Evolutionary conservation across 2,888 invertebrate genomes (phyloP), one percentile per base, ranked within the genome.

Genomic region (Epistrophella euchroma): DNA sequence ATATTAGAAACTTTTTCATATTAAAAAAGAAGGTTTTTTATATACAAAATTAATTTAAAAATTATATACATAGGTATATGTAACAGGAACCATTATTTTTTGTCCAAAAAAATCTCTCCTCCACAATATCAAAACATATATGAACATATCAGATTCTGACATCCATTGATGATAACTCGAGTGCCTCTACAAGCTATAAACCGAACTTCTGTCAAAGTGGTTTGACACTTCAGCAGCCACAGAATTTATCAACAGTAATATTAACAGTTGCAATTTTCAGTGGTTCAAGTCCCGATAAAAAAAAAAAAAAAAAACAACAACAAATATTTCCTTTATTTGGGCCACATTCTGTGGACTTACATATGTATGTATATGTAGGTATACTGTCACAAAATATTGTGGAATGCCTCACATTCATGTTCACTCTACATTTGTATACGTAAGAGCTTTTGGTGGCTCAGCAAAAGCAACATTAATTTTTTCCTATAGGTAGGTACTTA

Each of bases 161-260:
- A 28, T 0, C 13, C 37, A 60, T 50, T 50, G 25, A 47, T 37
- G 40, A 19, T 60, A 22, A 19, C 50, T 58, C 15, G 10, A 76
- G 68, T 28, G 11, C 28, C 2, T 2, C 40, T 47, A 3, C 19
- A 13, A 62, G 40, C 74, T 40, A 55, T 25, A 35, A 52, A 52
- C 7, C 3, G n/a, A 58, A 76, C 40, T 68, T 68, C 58, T 76
- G 60, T 52, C 50, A 60, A n/a, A 70, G 70, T 50, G 74, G 74
- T 70, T 80, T 70, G 80, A 70, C 80, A 80, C 80, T 58, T 50
- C 66, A 66, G 47, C 74, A 43, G 40, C 32, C 66, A 37, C 66
- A 45, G 11, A 62, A 19, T 76, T 55, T 35, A 66, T 66, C 47
- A 32, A 28, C 28, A 45, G 17, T 28, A 19, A 2, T 17, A 32